A percentile compares a stretch with the other conserved stretches of the same genome.
Evolutionary conservation across 2,113 vertebrate genomes (phyloP).

Genomic region (Saccopteryx bilineata): DNA sequence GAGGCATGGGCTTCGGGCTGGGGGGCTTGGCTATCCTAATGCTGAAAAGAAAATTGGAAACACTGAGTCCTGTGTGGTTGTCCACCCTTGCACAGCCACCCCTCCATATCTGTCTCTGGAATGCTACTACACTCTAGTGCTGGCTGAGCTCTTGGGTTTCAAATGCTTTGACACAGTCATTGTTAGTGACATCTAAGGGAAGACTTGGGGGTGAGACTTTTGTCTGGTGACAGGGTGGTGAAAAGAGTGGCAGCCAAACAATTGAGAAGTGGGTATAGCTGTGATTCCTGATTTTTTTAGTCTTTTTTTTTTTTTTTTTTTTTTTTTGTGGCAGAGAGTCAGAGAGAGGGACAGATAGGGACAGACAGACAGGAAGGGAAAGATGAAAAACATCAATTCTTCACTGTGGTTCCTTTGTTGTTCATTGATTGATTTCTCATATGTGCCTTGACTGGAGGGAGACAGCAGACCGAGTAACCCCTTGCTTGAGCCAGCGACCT

Average conservation of each 20-base stretch:
- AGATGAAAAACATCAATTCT: too few relatives aligned
- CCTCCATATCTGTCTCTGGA: fast-evolving
- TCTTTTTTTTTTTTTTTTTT: too few relatives aligned
- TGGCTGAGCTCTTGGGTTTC: not conserved
- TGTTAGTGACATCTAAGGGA: not conserved
- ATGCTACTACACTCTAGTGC: not conserved
- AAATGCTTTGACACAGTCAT: not conserved
- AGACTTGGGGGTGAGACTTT: not conserved
- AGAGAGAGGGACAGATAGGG: too few relatives aligned
- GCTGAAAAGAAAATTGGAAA: slow-evolving; percentile 79
- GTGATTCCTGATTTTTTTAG: not conserved
- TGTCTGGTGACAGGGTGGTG: not conserved
- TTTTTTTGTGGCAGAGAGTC: too few relatives aligned
- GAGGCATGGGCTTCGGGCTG: slow-evolving; percentile 92
- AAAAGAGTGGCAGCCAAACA: not conserved
- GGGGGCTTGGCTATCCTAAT: slow-evolving; percentile 88
- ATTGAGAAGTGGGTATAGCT: not conserved
- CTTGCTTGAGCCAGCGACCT: too few relatives aligned
- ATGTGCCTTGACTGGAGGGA: too few relatives aligned
- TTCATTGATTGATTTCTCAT: too few relatives aligned
- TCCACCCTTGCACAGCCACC: not conserved
- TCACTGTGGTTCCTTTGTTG: too few relatives aligned
- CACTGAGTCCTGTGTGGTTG: not conserved
- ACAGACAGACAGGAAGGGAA: too few relatives aligned
- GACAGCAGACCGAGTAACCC: too few relatives aligned